Conservation (phyloP, 2,113 vertebrate genomes). For the Oncorhynchus kisutch region DNA sequence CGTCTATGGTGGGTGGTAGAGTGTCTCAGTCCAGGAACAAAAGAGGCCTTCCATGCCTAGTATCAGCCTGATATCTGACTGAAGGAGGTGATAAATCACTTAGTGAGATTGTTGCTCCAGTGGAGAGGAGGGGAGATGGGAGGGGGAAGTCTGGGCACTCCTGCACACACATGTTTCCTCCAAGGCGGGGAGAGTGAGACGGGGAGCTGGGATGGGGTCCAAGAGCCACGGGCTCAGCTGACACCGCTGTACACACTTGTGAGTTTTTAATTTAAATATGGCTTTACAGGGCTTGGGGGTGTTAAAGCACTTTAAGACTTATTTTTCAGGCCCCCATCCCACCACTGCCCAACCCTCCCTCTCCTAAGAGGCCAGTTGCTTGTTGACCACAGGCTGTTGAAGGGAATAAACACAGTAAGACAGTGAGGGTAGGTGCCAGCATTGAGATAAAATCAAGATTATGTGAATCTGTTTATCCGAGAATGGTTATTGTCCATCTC, state of each 20-base stretch:
- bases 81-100: conserved; percentile 64
- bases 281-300: conserved; percentile 5
- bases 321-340: background rate
- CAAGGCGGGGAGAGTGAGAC: conserved; percentile 15
- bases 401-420: background rate
- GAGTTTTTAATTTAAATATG: conserved; percentile 49
- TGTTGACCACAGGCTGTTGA: background rate
- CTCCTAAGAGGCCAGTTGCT: background rate
- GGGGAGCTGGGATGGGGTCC: background rate
- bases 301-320: conserved; percentile 6
- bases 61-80: conserved; percentile 38
- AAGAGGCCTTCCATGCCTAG: conserved; percentile 16
- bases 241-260: conserved; percentile 23
- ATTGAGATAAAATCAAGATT: background rate
- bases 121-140: background rate
- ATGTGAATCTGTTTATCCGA: background rate
- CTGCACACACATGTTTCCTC: conserved; percentile 29
- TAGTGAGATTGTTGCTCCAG: conserved; percentile 57
- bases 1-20: background rate
- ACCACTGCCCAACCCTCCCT: background rate
- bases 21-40: conserved; percentile 30
- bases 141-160: conserved; percentile 12
- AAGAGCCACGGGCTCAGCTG: conserved; percentile 9
- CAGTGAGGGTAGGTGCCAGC: background rate
- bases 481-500: background rate